phyloP scores from a whole-genome alignment of 2,113 vertebrate species.

The Crotophaga sulcirostris region DNA sequence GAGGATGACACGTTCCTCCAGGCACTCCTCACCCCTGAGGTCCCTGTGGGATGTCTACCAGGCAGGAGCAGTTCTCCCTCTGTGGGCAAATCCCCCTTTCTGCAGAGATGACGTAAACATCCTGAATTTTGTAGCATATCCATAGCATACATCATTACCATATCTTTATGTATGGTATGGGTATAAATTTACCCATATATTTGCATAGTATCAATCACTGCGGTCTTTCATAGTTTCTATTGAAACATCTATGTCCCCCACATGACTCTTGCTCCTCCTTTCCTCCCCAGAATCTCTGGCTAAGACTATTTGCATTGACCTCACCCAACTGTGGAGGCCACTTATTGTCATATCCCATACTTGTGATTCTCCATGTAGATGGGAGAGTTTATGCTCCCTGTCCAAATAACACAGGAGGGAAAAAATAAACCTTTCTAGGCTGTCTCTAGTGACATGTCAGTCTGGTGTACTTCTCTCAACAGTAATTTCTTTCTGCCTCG shows the following conservation, averaged over 20 bases:
- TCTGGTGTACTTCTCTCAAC: neutral
- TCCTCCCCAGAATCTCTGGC: neutral
- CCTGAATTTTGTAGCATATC: neutral
- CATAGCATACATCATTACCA: neutral
- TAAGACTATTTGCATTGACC: neutral
- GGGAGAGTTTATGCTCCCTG: neutral
- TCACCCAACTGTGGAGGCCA: neutral
- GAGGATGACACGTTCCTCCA: fast-evolving
- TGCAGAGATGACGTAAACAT: neutral
- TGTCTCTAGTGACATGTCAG: neutral
- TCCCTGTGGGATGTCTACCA: fast-evolving
- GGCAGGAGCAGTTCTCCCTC: neutral
- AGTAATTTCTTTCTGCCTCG: neutral
- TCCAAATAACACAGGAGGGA: neutral
- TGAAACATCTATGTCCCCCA: neutral
- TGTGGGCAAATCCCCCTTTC: neutral
- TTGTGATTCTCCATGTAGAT: neutral
- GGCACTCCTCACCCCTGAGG: neutral
- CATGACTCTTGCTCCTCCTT: neutral
- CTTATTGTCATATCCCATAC: neutral
- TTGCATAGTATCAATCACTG: neutral
- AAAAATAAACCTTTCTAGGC: neutral
- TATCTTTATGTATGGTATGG: neutral
- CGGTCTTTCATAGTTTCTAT: neutral
- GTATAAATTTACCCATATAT: neutral